A percentile compares a stretch with the other conserved stretches of the same genome.
These are phyloP conservation scores for Campopleginae sp. DNA, from an alignment of 2,888 invertebrate genomes.

Conservation along the genomic window DNA sequence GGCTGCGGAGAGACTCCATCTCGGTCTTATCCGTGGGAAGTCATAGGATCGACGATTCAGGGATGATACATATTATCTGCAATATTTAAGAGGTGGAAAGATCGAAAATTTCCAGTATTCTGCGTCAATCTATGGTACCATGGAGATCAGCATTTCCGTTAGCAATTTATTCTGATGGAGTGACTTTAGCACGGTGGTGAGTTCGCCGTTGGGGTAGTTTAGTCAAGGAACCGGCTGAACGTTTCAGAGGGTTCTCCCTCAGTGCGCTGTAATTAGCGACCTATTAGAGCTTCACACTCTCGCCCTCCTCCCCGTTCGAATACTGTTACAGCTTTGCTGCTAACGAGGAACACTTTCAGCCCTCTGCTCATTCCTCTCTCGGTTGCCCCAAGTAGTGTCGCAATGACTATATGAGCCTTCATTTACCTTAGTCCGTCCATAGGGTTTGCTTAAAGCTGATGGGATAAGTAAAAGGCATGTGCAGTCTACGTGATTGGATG, in stretches of 20 bases:
- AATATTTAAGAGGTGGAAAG: constrained; percentile 7
- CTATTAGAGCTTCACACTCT: constrained; percentile 55
- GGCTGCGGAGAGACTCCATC: constrained; percentile 16
- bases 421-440: constrained; percentile 1
- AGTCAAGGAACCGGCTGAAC: constrained; percentile 31
- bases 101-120: constrained; percentile 33
- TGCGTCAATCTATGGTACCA: constrained; percentile 17
- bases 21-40: constrained; percentile 69
- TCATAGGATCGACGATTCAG: constrained; percentile 63
- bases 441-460: background rate
- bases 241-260: constrained; percentile 45
- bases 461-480: background rate
- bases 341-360: constrained; percentile 36
- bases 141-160: constrained; percentile 35
- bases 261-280: constrained; percentile 64
- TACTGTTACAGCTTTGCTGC: constrained; percentile 46
- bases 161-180: constrained; percentile 57
- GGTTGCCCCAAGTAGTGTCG: background rate
- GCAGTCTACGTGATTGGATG: background rate
- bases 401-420: background rate
- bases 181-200: constrained; percentile 56
- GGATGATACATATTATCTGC: constrained; percentile 18
- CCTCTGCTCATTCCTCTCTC: constrained; percentile 22
- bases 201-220: constrained; percentile 38
- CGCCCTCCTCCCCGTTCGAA: background rate